Evolutionary conservation across 2,888 invertebrate species (phyloP), one percentile per base, ranked within the genome.

Genomic region (Athetis lepigone): DNA sequence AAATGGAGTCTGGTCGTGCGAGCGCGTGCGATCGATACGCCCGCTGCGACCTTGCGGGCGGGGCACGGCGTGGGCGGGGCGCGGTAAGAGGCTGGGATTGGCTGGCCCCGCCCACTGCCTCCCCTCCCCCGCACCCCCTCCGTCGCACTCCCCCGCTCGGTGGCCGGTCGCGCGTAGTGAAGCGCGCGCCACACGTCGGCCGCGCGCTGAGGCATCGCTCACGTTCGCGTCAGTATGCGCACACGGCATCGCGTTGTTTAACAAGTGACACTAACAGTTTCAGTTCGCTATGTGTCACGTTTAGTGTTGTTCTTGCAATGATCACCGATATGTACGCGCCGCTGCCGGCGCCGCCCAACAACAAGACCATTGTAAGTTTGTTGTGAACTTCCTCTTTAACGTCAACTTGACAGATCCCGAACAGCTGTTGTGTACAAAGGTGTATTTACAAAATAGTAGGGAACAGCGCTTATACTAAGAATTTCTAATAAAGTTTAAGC

Each of bases 251-350:
- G 73, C 74, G 81, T 51, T 67, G 61, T 76, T 63, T 60, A 39
- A 64, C 76, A 72, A 80, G 81, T 80, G 82, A 70, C 72, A 68
- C 70, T 74, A 69, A 51, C 65, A 63, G 72, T 80, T 75, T 66
- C 68, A 80, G 82, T 80, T 77, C 72, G 71, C 64, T 67, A 74
- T 80, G 81, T 80, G 84, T 81, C 81, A 77, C 75, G 83, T 83
- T 82, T 82, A 88, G 92, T 90, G 89, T 80, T 85, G 79, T 87
- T 89, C 84, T 73, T 82, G 75, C 85, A 85, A 90, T 95, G 95
- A 95, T 95, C 73, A 94, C 95, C 70, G 95, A 95, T 71, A 95
- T 95, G 94, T 95, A 95, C 81, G 90, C 93, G 91, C 93, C 94
- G 77, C 80, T 95, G 82, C 86, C 91, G 92, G 93, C 90, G 92